Evolutionary conservation across 2,797 vertebrate genomes (phyloP).

Genomic region (Sebastolobus alascanus): DNA sequence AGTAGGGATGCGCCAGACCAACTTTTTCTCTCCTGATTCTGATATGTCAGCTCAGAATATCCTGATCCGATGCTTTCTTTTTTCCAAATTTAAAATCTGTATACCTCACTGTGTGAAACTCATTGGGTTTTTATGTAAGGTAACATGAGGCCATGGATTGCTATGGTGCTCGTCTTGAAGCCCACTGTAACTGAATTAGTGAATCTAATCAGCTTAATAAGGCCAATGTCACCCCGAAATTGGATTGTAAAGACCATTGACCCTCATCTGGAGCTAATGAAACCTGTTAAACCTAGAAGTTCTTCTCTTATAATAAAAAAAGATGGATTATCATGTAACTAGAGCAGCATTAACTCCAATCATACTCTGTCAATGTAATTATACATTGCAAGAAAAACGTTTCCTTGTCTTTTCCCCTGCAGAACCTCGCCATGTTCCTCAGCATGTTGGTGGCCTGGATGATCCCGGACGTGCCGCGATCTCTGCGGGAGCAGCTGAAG

Average conservation of each 20-base stretch:
- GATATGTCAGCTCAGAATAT: not conserved
- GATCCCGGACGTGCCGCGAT: conserved; percentile 95
- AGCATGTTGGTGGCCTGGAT: conserved; percentile 97
- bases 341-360: not conserved
- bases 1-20: not conserved
- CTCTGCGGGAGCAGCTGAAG: conserved; percentile 95
- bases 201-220: not conserved
- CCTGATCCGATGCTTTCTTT: not conserved
- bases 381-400: not conserved
- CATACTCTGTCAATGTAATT: not conserved
- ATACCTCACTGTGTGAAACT: not conserved
- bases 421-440: conserved; percentile 99
- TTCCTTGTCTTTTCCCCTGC: conserved; percentile 34
- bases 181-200: not conserved
- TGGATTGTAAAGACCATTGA: not conserved
- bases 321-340: not conserved
- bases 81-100: not conserved
- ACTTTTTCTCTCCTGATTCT: not conserved
- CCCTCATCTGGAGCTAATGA: not conserved
- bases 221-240: not conserved
- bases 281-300: not conserved
- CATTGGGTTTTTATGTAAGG: conserved; percentile 4
- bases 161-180: not conserved
- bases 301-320: not conserved
- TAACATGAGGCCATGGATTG: not conserved